Evolutionary conservation across 2,797 vertebrate genomes (phyloP).

Genomic region (Artibeus jamaicensis): DNA sequence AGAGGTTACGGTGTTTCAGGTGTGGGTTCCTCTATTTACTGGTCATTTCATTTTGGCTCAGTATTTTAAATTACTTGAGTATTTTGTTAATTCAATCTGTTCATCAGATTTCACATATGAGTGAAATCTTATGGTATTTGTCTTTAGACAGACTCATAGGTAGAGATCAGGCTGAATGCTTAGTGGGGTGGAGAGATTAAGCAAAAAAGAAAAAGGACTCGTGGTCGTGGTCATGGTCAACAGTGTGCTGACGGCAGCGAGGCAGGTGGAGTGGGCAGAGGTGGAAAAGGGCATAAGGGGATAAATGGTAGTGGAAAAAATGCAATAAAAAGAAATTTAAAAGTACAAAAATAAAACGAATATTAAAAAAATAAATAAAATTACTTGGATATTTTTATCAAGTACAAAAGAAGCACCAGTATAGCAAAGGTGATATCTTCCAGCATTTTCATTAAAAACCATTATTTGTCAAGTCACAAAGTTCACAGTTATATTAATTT

Average conservation of each 20-base stretch:
- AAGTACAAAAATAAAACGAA: no score
- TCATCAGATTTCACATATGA: background rate
- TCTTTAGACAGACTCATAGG: no score
- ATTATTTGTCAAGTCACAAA: slow-evolving; percentile 35
- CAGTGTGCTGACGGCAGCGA: no score
- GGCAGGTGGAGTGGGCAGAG: no score
- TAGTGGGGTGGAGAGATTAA: no score
- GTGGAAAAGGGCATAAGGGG: no score
- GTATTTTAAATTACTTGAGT: slow-evolving; percentile 13
- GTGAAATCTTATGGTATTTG: background rate
- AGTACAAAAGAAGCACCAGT: background rate
- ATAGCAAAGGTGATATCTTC: background rate
- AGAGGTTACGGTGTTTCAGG: background rate
- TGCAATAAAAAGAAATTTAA: no score
- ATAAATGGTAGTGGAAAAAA: no score
- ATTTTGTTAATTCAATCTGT: background rate
- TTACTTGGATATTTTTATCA: background rate
- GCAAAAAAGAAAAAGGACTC: no score
- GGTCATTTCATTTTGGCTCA: background rate
- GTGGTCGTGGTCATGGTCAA: no score
- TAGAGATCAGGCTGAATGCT: no score
- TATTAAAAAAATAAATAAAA: background rate
- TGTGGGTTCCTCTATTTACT: background rate
- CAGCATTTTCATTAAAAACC: background rate
- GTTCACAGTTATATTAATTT: slow-evolving; percentile 49